Evolutionary conservation across 2,797 vertebrate species (phyloP).

Genomic region (Lacerta agilis): DNA sequence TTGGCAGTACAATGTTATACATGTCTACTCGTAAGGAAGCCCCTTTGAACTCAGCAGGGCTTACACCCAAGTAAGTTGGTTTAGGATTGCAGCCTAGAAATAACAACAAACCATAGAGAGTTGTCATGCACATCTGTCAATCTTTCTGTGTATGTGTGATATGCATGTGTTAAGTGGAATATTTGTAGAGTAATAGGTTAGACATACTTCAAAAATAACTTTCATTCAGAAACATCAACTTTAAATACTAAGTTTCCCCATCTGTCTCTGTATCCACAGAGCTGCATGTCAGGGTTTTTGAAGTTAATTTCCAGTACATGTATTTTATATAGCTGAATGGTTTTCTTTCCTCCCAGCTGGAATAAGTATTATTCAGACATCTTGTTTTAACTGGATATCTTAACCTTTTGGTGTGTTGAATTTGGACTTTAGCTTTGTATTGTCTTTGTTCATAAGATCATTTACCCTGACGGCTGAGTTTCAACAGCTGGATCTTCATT

Average conservation of each 20-base stretch:
- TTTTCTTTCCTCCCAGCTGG: slow-evolving; percentile 7
- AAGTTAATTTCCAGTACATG: background rate
- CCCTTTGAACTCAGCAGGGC: background rate
- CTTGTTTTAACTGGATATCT: slow-evolving; percentile 13
- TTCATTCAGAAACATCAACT: background rate
- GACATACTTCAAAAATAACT: background rate
- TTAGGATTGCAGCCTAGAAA: background rate
- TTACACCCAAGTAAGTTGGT: background rate
- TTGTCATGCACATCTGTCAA: background rate
- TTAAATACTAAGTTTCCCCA: background rate
- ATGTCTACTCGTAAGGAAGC: background rate
- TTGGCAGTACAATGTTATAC: background rate
- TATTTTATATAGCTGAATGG: slow-evolving; percentile 26
- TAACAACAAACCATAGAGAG: background rate
- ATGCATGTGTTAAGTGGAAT: background rate
- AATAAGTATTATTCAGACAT: slow-evolving; percentile 1
- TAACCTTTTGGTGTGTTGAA: slow-evolving; percentile 45
- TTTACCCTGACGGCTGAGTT: slow-evolving; percentile 29
- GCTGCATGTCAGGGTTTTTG: background rate
- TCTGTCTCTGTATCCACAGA: background rate
- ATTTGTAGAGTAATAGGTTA: background rate
- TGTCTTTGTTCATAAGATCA: slow-evolving; percentile 46
- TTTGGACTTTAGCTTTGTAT: slow-evolving; percentile 43
- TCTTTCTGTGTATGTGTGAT: background rate
- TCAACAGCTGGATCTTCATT: slow-evolving; percentile 51